Base-by-base conservation (phyloP, 2,888 invertebrate species). In the Scrobipalpa costella region DNA sequence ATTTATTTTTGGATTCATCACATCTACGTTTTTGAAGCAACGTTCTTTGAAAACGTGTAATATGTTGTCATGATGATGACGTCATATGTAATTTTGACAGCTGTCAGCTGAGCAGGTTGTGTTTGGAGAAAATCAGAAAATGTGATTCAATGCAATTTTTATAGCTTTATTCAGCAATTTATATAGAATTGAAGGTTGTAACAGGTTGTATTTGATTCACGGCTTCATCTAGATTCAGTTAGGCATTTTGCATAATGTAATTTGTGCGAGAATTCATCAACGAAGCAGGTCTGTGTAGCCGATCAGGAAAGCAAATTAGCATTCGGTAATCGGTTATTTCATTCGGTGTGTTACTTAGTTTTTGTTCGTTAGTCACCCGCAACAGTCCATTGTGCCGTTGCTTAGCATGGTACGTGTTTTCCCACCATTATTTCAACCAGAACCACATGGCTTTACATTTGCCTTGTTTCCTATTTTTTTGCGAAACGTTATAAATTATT, bases 371-470 rank as follows among this genome's bases (percentile, higher is more conserved):
- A 69, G 66, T 71, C 67, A 72, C 72, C 66, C 73, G 71, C 75
- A 65, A 68, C 75, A 73, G 70, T 77, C 66, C 71, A 67, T 70
- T 66, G 66, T 61, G 61, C 52, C 61, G 61, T 61, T 60, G 40
- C 73, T 65, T 72, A 78, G 71, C 71, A 85, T 85, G 85, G 85
- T 85, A 85, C 71, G 85, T 84, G 69, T 72, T 52, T 40, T 55
- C 58, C 60, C 60, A 33, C 47, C 60, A 17, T 27, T 47, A 33
- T 60, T 33, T 27, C 55, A n/a, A n/a, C n/a, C n/a, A n/a, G n/a
- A 62, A 38, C 57, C 60, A 44, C 49, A 44, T 59, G 59, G 13
- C n/a, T 27, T 58, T n/a, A 19, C 19, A 19, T 21, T 44, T 38
- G 19, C 8, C 17, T 33, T 36, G 34, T 38, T 57, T 36, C 9